Evolutionary conservation across 2,113 vertebrate genomes (phyloP), one percentile per base, ranked within the genome.

Genomic region (Antigone vipio): DNA sequence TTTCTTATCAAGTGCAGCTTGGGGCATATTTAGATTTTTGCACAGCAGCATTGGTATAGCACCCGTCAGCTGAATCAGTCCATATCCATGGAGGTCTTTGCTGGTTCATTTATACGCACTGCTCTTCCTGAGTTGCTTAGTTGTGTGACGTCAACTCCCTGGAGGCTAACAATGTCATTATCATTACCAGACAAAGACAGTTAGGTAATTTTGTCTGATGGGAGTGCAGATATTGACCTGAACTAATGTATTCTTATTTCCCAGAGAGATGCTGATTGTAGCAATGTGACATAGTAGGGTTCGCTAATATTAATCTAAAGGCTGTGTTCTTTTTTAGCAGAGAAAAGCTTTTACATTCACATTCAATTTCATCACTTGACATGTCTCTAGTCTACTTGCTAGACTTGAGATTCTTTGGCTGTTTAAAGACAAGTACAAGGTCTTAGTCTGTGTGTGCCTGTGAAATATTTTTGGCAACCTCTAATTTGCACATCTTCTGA

Each of bases 191-290:
- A 97, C 95, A 95, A 96, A 97, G 95, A 81, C 87, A 64, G 93
- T 97, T 93, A 94, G 89, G 88, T 95, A 97, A 94, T 88, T 91
- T 96, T 82, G 88, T 94, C 91, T 95, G 95, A 95, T 96, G 90
- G 91, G 86, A 98, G 81, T 75, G 71, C 88, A 97, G 94, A 94
- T 97, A 97, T 93, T 96, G 95, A 95, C 90, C 94, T 91, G 73
- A 97, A 96, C 95, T 93, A 97, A 97, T 93, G 84, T 77, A 96
- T 97, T 96, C 92, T 97, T 97, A 92, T 92, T 90, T 84, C 89
- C 47, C 59, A 78, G 91, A 95, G 89, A 97, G 93, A 82, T 80
- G 89, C 34, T 96, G 81, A 94, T 92, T 95, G 89, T 94, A 96
- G 75, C 74, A 89, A 89, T 90, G 60, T 83, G 89, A 94, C 93